Base-by-base conservation (phyloP, 1,140 invertebrate species). In the Cyrtorhinus lividipennis region DNA sequence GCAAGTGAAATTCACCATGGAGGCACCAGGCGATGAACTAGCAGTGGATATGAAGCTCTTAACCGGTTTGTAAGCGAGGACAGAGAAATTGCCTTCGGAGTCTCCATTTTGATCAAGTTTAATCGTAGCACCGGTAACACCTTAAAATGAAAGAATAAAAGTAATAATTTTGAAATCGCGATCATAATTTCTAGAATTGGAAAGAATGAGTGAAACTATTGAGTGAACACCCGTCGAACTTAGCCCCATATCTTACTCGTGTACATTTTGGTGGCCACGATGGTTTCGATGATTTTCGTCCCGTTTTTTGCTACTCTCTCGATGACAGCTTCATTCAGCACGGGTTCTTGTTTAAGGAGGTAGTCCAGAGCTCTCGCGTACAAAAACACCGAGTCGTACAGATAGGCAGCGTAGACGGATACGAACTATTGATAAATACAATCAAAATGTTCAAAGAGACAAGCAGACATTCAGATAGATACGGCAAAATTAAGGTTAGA, bases 41-140 rank as follows among this genome's bases (percentile, higher is more conserved):
- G 23, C 24, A 25, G 61, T 71, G n/a, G n/a, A n/a, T n/a, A n/a
- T n/a, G n/a, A n/a, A n/a, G n/a, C n/a, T n/a, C n/a, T n/a, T n/a
- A 38, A 71, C 67, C 46, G 77, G 73, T 69, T 86, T 85, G 68
- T 85, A 80, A 0, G 92, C 88, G 22, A 97, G 76, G 27, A 98
- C 86, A 0, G 94, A 95, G 74, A 95, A 98, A 72, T 97, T 97
- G 1, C 95, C 95, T 73, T 96, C 91, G 0, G 94, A 95, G 71
- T 98, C 92, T 18, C 94, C 95, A 69, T 90, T 85, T 66, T 86
- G 79, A 75, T 98, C 93, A 57, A 98, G 81, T 67, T 88, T 86
- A 61, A 95, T 94, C 30, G 82, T 84, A 67, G 90, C 86, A 5
- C 94, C 95, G 38, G 92, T 90, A 45, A 98, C 84, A 82, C 93